phyloP scores from a whole-genome alignment of 2,888 invertebrate species.

The Drosophila hamatofila region DNA sequence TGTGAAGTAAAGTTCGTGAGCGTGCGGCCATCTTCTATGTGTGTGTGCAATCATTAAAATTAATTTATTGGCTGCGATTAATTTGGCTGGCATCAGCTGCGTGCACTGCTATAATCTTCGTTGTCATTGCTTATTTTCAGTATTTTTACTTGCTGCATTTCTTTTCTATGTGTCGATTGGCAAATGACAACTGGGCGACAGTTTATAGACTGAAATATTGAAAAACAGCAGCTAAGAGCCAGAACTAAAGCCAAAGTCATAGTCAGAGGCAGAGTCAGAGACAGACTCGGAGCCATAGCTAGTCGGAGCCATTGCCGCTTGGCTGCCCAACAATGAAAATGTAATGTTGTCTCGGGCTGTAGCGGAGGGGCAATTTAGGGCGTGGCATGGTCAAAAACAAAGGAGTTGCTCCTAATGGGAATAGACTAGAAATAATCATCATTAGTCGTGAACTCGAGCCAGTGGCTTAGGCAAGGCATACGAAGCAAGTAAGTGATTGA shows the following conservation, averaged over 20 bases:
- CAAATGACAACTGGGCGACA: conserved; percentile 73
- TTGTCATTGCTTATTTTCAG: conserved; percentile 16
- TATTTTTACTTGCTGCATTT: conserved; percentile 48
- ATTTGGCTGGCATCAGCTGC: conserved; percentile 70
- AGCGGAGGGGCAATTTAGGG: neutral
- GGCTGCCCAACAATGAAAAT: conserved; percentile 78
- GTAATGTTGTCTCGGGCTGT: conserved; percentile 54
- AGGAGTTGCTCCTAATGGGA: conserved; percentile 65
- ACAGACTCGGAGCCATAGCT: neutral
- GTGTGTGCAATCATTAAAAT: conserved; percentile 79
- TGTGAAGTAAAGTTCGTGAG: neutral
- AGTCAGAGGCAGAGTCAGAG: conserved; percentile 2
- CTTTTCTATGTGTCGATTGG: conserved; percentile 55
- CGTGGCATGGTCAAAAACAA: conserved; percentile 20
- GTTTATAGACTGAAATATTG: conserved; percentile 68
- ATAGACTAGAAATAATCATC: conserved; percentile 77
- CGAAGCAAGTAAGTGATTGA: no score
- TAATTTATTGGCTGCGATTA: conserved; percentile 84
- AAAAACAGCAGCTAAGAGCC: conserved; percentile 54
- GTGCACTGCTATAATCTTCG: conserved; percentile 61
- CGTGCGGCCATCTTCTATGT: no score
- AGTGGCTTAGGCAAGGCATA: neutral
- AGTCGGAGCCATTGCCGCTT: conserved; percentile 68
- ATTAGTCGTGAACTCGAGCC: conserved; percentile 60
- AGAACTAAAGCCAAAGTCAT: neutral